phyloP scores from a whole-genome alignment of 2,797 vertebrate species.

The Cyclura pinguis region DNA sequence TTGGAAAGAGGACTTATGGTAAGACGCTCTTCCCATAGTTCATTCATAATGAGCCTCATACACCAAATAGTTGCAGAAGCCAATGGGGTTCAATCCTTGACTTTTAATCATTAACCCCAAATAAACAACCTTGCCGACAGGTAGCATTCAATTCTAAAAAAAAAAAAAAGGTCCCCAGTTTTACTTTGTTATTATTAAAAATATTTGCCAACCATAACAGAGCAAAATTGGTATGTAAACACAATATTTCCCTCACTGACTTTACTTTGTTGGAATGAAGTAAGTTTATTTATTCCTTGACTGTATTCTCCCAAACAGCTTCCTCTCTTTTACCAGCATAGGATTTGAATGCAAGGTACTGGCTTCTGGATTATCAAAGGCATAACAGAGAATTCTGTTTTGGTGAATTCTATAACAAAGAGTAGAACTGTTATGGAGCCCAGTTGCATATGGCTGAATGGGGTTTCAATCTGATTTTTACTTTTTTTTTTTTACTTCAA shows the following conservation, averaged over 20 bases:
- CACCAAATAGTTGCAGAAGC: slow-evolving; percentile 11
- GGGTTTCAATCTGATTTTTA: neutral
- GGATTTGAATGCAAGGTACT: neutral
- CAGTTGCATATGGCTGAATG: neutral
- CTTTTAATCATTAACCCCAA: neutral
- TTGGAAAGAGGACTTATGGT: neutral
- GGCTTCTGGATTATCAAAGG: neutral
- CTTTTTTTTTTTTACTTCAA: neutral
- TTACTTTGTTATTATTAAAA: slow-evolving; percentile 14
- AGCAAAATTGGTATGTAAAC: neutral
- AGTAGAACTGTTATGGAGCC: neutral
- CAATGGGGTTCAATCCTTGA: neutral
- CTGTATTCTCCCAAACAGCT: neutral
- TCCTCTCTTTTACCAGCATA: slow-evolving; percentile 12
- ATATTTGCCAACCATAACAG: slow-evolving; percentile 3
- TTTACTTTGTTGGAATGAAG: neutral
- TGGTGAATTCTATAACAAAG: too few relatives aligned
- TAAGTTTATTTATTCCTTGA: neutral
- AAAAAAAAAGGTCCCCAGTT: neutral
- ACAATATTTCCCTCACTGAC: neutral
- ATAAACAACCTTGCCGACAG: neutral
- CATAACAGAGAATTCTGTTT: neutral
- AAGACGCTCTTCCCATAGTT: neutral
- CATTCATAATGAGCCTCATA: neutral
- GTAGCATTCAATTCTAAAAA: neutral